Evolutionary conservation across 53 echinoderm and acorn worm species (phyloP).

Genomic region (Arbacia lixula): DNA sequence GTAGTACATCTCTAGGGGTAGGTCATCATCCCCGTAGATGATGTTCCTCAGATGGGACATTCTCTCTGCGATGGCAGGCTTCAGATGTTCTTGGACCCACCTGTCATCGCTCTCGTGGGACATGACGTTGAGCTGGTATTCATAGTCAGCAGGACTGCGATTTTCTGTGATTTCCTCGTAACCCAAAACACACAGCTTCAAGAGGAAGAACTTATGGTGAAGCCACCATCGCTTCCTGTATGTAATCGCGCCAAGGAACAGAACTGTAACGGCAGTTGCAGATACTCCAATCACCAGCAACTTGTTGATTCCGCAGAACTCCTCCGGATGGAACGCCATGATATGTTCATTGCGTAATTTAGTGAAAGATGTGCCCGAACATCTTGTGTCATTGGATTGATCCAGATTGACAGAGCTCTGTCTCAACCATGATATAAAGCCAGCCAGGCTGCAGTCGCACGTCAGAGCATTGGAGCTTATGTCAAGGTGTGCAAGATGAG

Average conservation of each 20-base stretch:
- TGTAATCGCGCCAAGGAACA: neutral
- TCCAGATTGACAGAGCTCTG: neutral
- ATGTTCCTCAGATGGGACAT: neutral
- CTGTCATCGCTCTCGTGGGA: neutral
- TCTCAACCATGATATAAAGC: neutral
- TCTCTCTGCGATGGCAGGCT: neutral
- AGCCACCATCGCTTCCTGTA: constrained; percentile 34
- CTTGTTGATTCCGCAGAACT: neutral
- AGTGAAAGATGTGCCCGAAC: neutral
- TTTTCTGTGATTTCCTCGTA: constrained; percentile 8
- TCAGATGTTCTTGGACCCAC: constrained; percentile 17
- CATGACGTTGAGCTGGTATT: constrained; percentile 35
- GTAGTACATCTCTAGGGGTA: neutral
- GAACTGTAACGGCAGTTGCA: neutral
- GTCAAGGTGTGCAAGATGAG: neutral
- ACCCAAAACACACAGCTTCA: constrained; percentile 10
- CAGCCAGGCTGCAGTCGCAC: neutral
- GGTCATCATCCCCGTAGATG: neutral
- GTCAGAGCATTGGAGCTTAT: neutral
- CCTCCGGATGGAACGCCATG: neutral
- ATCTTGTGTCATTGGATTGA: neutral
- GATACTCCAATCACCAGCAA: neutral
- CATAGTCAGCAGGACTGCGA: neutral
- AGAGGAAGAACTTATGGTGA: constrained; percentile 28
- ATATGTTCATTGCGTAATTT: neutral